Conservation (phyloP, 92 coral and sea anemone species). For the Zoanthus gigantus region DNA sequence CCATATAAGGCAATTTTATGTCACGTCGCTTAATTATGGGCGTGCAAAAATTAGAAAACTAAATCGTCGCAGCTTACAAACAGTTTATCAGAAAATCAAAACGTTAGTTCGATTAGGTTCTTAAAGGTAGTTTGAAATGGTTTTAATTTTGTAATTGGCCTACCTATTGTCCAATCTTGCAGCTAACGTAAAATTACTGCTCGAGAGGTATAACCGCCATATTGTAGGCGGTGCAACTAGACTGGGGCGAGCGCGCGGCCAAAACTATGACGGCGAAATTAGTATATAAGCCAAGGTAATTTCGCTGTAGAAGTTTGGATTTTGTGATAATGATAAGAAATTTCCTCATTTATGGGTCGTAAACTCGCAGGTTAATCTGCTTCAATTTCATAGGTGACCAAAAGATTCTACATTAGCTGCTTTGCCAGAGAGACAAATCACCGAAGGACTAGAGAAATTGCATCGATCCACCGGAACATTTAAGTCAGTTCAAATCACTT, state of each 20-base stretch:
- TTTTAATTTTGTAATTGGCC: too few relatives aligned
- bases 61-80: too few relatives aligned
- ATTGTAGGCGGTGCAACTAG: too few relatives aligned
- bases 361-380: neutral
- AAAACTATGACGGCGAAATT: neutral
- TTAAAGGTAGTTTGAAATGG: too few relatives aligned
- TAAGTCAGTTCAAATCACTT: neutral
- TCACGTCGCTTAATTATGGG: neutral
- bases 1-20: neutral
- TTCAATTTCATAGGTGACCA: too few relatives aligned
- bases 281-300: neutral
- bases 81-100: too few relatives aligned
- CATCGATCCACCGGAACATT: neutral
- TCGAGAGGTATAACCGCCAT: too few relatives aligned
- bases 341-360: neutral
- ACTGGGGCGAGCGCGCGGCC: neutral
- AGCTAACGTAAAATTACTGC: too few relatives aligned
- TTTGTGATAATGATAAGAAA: neutral
- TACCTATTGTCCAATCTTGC: too few relatives aligned
- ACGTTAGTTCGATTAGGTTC: too few relatives aligned
- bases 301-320: neutral
- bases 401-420: neutral
- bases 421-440: neutral
- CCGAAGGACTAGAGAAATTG: neutral
- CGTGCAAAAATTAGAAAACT: too few relatives aligned